Evolutionary conservation across 2,797 vertebrate species (phyloP), one percentile per base, ranked within the genome.

Genomic region (Tragopan temminckii): DNA sequence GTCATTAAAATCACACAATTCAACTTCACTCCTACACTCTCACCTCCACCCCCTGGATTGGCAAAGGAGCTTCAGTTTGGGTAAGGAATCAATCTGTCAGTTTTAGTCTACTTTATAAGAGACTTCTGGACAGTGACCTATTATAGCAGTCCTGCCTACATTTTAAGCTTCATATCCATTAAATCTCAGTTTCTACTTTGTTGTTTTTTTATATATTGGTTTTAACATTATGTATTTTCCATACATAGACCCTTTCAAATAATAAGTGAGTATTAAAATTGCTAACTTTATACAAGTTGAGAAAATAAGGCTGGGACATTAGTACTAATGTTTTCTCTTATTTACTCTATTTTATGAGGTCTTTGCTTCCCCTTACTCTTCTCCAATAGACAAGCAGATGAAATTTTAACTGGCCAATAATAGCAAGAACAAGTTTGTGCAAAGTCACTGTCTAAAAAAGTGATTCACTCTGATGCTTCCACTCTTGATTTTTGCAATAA

Each of bases 361-460:
- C 7, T 64, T 59, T 11, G 18, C 7, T 24, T 21, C 10, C 6
- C 7, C 23, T 36, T 63, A 45, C 21, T 72, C 77, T 68, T 66
- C 53, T 61, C 33, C 62, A 11, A 3, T 29, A 7, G 1, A 64
- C 35, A 88, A 88, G 27, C 6, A 2, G 7, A 46, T 17, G 2
- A 10, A 8, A 64, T n/a, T 13, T 4, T 13, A 59, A 24, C 4
- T 3, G 0, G 19, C 13, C 7, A 3, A 36, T 3, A 67, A 23
- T 3, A 43, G 24, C 1, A 5, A 68, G 33, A 3, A 5, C 62
- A 40, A 40, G 11, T 43, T 59, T 10, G 1, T 27, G 3, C 29
- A 27, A 81, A 78, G 5, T 40, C 33, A 31, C 6, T 36, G 14
- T 70, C 46, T 48, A 80, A n/a, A 2, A 82, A 85, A 42, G 19